phyloP scores from a whole-genome alignment of 2,888 invertebrate species.

The Patella pellucida region DNA sequence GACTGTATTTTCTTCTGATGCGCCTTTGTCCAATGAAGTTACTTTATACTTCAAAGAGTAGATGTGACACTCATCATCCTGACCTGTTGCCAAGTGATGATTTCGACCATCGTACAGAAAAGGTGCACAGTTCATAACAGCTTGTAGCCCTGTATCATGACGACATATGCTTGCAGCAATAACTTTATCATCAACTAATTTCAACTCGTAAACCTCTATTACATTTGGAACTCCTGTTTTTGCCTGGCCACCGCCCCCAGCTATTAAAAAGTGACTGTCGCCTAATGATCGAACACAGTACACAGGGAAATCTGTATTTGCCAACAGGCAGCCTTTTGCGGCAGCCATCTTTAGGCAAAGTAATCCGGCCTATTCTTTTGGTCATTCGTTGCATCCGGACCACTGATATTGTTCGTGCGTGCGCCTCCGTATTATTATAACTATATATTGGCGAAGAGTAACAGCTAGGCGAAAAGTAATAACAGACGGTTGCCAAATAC shows the following conservation, averaged over 20 bases:
- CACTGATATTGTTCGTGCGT: no score
- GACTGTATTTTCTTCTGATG: neutral
- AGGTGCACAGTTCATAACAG: conserved; percentile 92
- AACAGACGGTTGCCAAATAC: no score
- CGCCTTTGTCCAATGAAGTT: conserved; percentile 40
- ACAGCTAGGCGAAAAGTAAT: no score
- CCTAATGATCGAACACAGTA: conserved; percentile 92
- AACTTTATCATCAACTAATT: conserved; percentile 83
- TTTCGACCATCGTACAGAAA: conserved; percentile 78
- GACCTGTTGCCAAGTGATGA: conserved; percentile 88
- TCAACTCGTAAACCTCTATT: conserved; percentile 94
- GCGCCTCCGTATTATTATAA: no score
- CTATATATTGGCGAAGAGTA: no score
- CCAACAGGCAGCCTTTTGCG: conserved; percentile 50
- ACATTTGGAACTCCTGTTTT: conserved; percentile 98
- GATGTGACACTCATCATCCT: conserved; percentile 81
- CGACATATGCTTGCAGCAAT: conserved; percentile 89
- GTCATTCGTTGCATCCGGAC: no score
- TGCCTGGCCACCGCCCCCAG: conserved; percentile 96
- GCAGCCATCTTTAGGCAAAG: conserved; percentile 54
- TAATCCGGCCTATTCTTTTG: conserved; percentile 24
- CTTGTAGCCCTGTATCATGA: conserved; percentile 81
- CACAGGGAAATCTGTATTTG: conserved; percentile 79
- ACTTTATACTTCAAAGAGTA: conserved; percentile 66
- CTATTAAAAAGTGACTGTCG: conserved; percentile 93